Conservation (phyloP, 2,113 vertebrate species). For the Trematomus loennbergii region DNA sequence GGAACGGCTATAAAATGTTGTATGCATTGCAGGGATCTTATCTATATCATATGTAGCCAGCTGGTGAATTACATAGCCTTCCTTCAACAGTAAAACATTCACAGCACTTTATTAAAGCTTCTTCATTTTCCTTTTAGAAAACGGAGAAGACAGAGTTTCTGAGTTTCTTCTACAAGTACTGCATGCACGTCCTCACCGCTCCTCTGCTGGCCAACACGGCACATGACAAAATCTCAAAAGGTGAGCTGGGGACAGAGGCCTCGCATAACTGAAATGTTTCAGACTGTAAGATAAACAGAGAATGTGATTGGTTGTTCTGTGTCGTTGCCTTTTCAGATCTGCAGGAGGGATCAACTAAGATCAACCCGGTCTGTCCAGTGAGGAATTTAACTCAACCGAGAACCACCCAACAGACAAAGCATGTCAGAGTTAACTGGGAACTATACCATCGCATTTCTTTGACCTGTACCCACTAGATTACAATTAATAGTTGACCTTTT, state of each 20-base stretch:
- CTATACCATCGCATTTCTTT: neutral
- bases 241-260: conserved; percentile 72
- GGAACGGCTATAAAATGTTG: neutral
- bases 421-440: neutral
- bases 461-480: neutral
- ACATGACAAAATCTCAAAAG: conserved; percentile 92
- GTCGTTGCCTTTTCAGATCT: conserved; percentile 83
- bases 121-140: conserved; percentile 87
- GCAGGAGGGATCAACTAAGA: conserved; percentile 88
- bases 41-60: neutral
- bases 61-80: neutral
- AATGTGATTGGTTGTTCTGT: conserved; percentile 1
- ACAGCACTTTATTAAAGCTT: neutral
- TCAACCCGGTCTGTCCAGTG: conserved; percentile 94
- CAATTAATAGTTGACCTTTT: neutral
- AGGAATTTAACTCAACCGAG: conserved; percentile 21
- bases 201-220: conserved; percentile 96
- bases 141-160: conserved; percentile 98
- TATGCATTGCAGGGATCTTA: neutral
- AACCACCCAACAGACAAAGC: neutral
- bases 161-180: conserved; percentile 99
- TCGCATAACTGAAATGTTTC: neutral
- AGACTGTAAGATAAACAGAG: neutral
- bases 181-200: conserved; percentile 98
- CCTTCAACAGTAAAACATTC: neutral